A percentile compares a stretch with the other conserved stretches of the same genome.
These are phyloP conservation scores for Heteronetta atricapilla DNA, from an alignment of 2,113 vertebrate species.

Conservation along the genomic window DNA sequence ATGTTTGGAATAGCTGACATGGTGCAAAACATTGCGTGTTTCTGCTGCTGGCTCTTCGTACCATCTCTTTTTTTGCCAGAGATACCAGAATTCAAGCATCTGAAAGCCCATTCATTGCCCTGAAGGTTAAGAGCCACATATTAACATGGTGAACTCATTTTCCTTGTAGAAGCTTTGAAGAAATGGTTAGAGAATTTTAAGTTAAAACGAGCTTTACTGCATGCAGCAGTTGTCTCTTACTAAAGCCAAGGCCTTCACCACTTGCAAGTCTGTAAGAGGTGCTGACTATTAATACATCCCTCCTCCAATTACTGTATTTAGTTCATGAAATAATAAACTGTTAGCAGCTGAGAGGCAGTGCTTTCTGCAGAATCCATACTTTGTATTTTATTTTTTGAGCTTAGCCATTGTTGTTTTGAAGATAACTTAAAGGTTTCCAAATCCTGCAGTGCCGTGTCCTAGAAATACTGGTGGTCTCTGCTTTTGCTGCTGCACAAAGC, in stretches of 20 bases:
- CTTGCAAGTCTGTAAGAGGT: constrained; percentile 1
- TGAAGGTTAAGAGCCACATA: not conserved
- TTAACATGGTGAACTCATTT: not conserved
- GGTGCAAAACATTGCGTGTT: not conserved
- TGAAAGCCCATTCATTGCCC: not conserved
- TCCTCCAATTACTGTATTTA: constrained; percentile 24
- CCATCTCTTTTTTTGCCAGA: not conserved
- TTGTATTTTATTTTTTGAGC: not conserved
- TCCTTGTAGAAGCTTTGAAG: not conserved
- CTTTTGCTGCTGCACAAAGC: not conserved
- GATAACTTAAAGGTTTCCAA: not conserved
- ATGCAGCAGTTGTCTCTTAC: not conserved
- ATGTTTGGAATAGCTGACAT: not conserved
- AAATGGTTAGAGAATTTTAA: not conserved
- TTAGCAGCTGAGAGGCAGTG: not conserved
- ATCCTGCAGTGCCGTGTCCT: not conserved
- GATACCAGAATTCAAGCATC: not conserved
- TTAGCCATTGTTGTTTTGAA: not conserved
- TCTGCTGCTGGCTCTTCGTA: not conserved
- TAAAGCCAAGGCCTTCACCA: not conserved
- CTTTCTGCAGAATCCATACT: not conserved
- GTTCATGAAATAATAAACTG: not conserved
- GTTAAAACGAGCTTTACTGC: not conserved
- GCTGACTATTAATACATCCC: constrained; percentile 32
- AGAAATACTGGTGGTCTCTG: not conserved